Percentiles rank a stretch among this genome's conserved stretches.
Conservation (phyloP, 37 sponge, comb jelly and placozoan genomes). For the Chondrilla cf. caribensis region DNA sequence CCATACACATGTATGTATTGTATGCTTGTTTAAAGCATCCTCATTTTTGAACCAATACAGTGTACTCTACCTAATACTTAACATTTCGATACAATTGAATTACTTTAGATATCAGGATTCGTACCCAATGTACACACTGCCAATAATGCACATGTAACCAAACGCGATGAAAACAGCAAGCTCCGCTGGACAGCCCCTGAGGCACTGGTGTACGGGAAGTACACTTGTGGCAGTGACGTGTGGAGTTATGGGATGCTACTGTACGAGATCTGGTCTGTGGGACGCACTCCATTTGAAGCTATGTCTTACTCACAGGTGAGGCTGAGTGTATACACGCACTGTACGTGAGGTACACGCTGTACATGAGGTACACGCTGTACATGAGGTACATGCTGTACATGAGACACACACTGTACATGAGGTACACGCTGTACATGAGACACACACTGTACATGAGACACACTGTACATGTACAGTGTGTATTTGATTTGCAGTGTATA, state of each 20-base stretch:
- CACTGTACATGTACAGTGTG: no score
- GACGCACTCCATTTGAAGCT: not conserved
- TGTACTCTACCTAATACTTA: not conserved
- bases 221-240: constrained; percentile 9
- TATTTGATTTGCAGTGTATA: no score
- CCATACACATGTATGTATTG: not conserved
- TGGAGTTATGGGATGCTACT: constrained; percentile 18
- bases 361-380: no score
- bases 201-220: not conserved
- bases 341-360: no score
- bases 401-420: no score
- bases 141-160: not conserved
- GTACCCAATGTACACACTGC: not conserved
- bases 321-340: no score
- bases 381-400: no score
- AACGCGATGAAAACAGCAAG: not conserved
- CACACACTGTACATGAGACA: no score
- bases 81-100: no score
- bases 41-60: not conserved
- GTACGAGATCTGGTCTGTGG: constrained; percentile 9
- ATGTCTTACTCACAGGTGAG: constrained; percentile 14
- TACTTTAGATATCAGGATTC: constrained; percentile 5
- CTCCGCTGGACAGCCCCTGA: constrained; percentile 3
- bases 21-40: not conserved
- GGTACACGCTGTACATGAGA: no score